Evolutionary conservation across 53 echinoderm and acorn worm genomes (phyloP), one percentile per base, ranked within the genome.

Genomic region (Temnopleurus reevesii): DNA sequence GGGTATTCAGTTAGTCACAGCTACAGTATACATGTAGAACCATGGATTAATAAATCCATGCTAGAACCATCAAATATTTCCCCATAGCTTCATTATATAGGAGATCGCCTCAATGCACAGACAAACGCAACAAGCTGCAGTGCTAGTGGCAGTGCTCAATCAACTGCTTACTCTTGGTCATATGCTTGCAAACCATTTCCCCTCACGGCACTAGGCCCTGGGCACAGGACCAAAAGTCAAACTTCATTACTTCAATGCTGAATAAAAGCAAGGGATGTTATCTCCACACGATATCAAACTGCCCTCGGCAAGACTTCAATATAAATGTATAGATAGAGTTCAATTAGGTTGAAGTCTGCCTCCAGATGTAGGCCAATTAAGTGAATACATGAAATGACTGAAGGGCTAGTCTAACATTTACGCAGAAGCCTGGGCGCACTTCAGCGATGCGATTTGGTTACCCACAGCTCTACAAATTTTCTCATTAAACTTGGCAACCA

Each of bases 231-330:
- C 65, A 34, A 18, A 31, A 71, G 71, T 38, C 71, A 71, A 71
- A 71, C 41, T 71, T 71, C 41, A 71, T 71, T 71, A 71, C 71
- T 41, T 12, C 41, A 24, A 17, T 63, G 33, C 23, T 71, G 23
- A 41, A 41, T 19, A 31, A 33, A 15, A 8, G 63, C 8, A 41
- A 8, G 1, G 41, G 71, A 38, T 71, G 71, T 71, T 71, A 71
- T 71, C 71, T 71, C 71, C 71, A 71, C 71, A 71, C 41, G 71
- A 71, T 36, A 71, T 71, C 71, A 71, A 71, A 36, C n/a, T 38
- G 21, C 71, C 71, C 71, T 71, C 8, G 23, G 71, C 71, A 71
- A 41, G 71, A 71, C 71, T 71, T 71, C 41, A 71, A 71, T 71
- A 38, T 71, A n/a, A 33, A 63, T 63, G 30, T 71, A 71, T 71